These are phyloP conservation scores for Cyaniris semiargus DNA, from an alignment of 2,888 invertebrate species.

Conservation along the genomic window DNA sequence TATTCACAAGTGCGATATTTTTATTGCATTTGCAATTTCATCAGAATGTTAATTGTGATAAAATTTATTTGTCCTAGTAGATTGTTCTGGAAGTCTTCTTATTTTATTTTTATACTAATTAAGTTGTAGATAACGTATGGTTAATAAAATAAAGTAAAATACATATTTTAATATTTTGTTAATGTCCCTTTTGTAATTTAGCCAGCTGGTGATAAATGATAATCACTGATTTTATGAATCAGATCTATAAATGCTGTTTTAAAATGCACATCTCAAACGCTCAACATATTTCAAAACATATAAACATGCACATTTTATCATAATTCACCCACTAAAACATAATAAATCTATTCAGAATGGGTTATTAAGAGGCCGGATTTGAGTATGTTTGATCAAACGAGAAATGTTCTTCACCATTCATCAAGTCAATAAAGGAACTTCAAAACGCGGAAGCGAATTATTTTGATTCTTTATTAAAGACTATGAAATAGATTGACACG, in stretches of 20 bases:
- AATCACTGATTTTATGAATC: not conserved
- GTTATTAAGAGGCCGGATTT: slow-evolving; percentile 14
- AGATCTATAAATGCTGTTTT: not conserved
- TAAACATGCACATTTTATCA: slow-evolving; percentile 12
- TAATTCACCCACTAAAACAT: slow-evolving; percentile 8
- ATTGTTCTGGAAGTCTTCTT: not conserved
- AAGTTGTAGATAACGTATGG: not conserved
- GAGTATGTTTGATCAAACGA: slow-evolving; percentile 59
- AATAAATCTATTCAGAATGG: slow-evolving; percentile 17
- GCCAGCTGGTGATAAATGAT: not conserved
- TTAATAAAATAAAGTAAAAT: not conserved
- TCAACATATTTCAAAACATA: slow-evolving; percentile 2
- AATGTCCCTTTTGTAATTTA: not conserved
- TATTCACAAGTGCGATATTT: slow-evolving; percentile 9
- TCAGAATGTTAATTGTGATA: not conserved
- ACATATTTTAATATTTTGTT: not conserved
- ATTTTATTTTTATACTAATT: not conserved
- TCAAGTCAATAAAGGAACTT: slow-evolving; percentile 61
- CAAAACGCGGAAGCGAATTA: slow-evolving; percentile 57
- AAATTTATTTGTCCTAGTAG: not conserved
- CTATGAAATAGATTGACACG: slow-evolving; percentile 25
- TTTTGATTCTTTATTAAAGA: slow-evolving; percentile 29
- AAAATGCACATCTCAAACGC: not conserved
- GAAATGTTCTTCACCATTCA: slow-evolving; percentile 63
- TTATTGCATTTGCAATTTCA: not conserved